Evolutionary conservation across 2,113 vertebrate species (phyloP).

Genomic region (Polypterus bichir): DNA sequence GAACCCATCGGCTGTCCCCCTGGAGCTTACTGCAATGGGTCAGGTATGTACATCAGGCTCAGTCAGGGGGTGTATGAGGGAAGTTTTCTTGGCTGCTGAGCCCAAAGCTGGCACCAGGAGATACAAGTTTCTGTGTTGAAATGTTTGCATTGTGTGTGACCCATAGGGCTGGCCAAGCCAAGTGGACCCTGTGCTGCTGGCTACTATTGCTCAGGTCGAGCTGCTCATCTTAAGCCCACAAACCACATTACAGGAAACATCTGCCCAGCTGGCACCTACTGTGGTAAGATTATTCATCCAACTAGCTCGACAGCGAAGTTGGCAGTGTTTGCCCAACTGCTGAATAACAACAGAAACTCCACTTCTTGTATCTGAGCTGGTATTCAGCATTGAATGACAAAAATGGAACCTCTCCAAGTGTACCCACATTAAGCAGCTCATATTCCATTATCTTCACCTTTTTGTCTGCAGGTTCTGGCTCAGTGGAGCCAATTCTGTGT

Average conservation of each 20-base stretch:
- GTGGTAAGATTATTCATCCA: conserved; percentile 47
- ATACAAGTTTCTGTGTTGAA: too few species aligned
- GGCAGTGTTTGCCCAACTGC: too few species aligned
- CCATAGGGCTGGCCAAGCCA: conserved; percentile 59
- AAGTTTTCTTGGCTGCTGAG: background rate
- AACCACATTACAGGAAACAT: conserved; percentile 60
- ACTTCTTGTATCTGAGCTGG: too few species aligned
- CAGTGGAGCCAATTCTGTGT: conserved; percentile 53
- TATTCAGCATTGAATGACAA: too few species aligned
- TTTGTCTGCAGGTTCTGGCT: conserved; percentile 49
- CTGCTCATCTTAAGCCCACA: conserved; percentile 52
- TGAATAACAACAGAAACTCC: too few species aligned
- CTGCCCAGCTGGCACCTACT: conserved; percentile 72
- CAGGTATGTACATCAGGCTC: conserved; percentile 43
- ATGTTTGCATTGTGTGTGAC: background rate
- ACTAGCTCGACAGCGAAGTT: background rate
- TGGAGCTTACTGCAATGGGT: conserved; percentile 66
- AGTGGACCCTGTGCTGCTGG: conserved; percentile 67
- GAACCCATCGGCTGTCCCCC: conserved; percentile 64
- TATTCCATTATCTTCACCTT: background rate
- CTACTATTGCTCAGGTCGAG: conserved; percentile 64
- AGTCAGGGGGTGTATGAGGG: too few species aligned
- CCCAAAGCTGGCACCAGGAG: too few species aligned
- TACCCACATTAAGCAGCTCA: too few species aligned
- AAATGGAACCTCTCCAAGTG: too few species aligned